Percentiles rank a stretch among this genome's conserved stretches.
Evolutionary conservation across 2,797 vertebrate genomes (phyloP).

Genomic region (Gymnothorax reevesii): DNA sequence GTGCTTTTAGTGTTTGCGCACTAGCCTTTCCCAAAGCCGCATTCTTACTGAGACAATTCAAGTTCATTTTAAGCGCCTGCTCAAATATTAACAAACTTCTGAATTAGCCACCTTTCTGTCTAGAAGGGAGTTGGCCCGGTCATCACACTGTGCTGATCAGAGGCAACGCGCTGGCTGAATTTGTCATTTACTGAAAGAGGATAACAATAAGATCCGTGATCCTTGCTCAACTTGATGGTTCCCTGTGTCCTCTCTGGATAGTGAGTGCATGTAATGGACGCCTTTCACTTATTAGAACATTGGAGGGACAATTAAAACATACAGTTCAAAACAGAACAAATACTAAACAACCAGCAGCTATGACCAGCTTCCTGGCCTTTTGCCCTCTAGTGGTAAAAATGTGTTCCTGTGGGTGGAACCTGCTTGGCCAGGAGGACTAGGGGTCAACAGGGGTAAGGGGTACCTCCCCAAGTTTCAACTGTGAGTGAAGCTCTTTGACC

Average conservation of each 20-base stretch:
- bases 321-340: background rate
- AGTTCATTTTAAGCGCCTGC: background rate
- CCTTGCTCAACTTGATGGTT: background rate
- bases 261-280: conserved; percentile 54
- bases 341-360: background rate
- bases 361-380: background rate
- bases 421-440: background rate
- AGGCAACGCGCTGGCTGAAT: conserved; percentile 90
- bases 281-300: background rate
- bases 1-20: background rate
- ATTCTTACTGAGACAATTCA: background rate
- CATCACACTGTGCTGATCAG: background rate
- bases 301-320: background rate
- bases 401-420: background rate
- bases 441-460: background rate
- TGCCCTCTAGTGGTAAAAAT: background rate
- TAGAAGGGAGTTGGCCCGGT: background rate
- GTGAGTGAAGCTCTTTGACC: background rate
- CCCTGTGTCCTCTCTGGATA: conserved; percentile 81
- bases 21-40: background rate
- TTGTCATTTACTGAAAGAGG: conserved; percentile 59
- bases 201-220: background rate
- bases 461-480: background rate
- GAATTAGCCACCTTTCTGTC: background rate
- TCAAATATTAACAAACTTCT: background rate